Evolutionary conservation across 2,797 vertebrate genomes (phyloP).

Genomic region (Spatula clypeata): DNA sequence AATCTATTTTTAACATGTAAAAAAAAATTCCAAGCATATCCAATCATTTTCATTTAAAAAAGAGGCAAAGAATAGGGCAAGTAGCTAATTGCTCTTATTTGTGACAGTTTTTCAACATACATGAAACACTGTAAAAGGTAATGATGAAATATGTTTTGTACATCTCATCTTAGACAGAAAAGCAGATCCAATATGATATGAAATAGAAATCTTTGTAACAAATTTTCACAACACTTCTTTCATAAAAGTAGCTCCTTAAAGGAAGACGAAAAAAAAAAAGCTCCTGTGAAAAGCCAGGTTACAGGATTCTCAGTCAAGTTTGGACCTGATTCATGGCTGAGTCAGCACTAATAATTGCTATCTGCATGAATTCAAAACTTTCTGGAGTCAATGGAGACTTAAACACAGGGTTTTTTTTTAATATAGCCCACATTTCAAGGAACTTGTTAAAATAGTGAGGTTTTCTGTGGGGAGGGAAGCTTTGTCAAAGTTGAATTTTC

Average conservation of each 20-base stretch:
- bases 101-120: neutral
- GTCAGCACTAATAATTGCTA: conserved; percentile 20
- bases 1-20: neutral
- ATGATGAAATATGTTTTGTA: neutral
- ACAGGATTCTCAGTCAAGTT: conserved; percentile 1
- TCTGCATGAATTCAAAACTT: neutral
- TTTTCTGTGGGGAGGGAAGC: conserved; percentile 23
- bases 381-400: neutral
- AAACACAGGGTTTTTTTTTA: neutral
- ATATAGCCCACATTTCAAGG: conserved; percentile 2
- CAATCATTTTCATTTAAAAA: neutral
- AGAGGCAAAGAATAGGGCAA: neutral
- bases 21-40: neutral
- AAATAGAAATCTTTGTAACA: neutral
- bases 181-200: neutral
- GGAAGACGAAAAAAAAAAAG: neutral
- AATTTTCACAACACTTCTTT: neutral
- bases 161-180: neutral
- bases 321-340: conserved; percentile 8
- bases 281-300: neutral
- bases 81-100: neutral
- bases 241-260: neutral
- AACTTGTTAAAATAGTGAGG: neutral
- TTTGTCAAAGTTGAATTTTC: neutral
- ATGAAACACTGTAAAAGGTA: neutral